A percentile compares a stretch with the other conserved stretches of the same genome.
These are phyloP conservation scores for Orientallactaga sibirica DNA, from an alignment of 2,797 vertebrate genomes.

Conservation along the genomic window DNA sequence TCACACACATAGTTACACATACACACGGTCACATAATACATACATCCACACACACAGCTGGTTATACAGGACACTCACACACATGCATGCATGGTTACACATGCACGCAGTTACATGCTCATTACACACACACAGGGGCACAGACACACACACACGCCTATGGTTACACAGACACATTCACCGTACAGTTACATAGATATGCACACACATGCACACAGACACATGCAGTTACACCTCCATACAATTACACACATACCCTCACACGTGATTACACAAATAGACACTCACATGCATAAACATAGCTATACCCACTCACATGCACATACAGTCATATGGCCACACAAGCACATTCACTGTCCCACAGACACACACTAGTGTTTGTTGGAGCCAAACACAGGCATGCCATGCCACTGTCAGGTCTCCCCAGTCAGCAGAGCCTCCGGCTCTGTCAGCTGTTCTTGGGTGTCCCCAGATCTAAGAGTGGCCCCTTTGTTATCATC, in stretches of 20 bases:
- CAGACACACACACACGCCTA: neutral
- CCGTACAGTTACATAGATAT: too few species aligned
- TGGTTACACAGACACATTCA: neutral
- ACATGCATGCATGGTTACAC: neutral
- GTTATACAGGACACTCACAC: neutral
- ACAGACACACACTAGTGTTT: neutral
- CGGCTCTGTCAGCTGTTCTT: neutral
- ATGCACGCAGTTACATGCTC: neutral
- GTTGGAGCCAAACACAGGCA: neutral
- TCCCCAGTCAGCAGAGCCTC: neutral
- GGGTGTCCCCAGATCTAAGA: neutral
- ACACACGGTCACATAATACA: too few species aligned
- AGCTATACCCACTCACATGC: neutral
- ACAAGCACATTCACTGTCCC: neutral
- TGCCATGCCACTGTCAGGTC: rapidly evolving
- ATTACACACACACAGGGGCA: too few species aligned
- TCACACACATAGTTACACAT: neutral
- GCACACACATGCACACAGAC: neutral
- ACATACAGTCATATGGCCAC: too few species aligned
- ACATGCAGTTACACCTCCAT: neutral
- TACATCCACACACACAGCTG: neutral
- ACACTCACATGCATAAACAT: too few species aligned
- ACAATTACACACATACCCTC: neutral
- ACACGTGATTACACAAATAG: neutral
- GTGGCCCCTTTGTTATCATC: neutral